phyloP scores from a whole-genome alignment of 1,140 invertebrate species.

The Formica selysi region DNA sequence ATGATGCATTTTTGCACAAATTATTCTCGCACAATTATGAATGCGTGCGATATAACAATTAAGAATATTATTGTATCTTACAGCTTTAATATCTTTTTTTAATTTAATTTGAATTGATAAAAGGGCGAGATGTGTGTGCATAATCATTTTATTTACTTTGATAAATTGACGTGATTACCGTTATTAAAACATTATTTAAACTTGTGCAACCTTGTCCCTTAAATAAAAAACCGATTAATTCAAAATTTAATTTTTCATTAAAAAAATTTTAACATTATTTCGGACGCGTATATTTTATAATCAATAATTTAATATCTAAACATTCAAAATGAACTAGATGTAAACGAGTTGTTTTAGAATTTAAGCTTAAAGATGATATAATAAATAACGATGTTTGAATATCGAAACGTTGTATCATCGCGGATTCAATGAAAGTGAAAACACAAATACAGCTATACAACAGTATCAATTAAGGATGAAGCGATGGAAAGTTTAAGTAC shows the following conservation, averaged over 20 bases:
- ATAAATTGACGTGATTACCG: constrained; percentile 13
- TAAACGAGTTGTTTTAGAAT: not conserved
- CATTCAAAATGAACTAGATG: not conserved
- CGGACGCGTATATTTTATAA: not conserved
- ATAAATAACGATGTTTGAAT: not conserved
- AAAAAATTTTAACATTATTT: not conserved
- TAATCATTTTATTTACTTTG: constrained; percentile 10
- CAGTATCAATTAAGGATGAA: constrained; percentile 50
- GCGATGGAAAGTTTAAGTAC: constrained; percentile 45
- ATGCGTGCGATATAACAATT: not conserved
- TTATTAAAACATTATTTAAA: not conserved
- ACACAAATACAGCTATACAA: constrained; percentile 32
- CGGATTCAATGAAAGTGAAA: constrained; percentile 48
- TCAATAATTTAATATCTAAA: not conserved
- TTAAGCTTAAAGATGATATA: not conserved
- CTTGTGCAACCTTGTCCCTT: not conserved
- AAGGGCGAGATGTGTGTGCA: not conserved
- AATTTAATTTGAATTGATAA: constrained; percentile 26
- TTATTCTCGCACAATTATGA: not conserved
- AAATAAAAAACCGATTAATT: constrained; percentile 23
- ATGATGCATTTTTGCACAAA: not conserved
- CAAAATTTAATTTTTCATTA: not conserved
- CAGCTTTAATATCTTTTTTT: not conserved
- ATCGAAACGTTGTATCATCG: not conserved
- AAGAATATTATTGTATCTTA: not conserved